Percentiles rank a stretch among this genome's conserved stretches.
phyloP scores from a whole-genome alignment of 2,113 vertebrate species.

The Halcyon malimbica region DNA sequence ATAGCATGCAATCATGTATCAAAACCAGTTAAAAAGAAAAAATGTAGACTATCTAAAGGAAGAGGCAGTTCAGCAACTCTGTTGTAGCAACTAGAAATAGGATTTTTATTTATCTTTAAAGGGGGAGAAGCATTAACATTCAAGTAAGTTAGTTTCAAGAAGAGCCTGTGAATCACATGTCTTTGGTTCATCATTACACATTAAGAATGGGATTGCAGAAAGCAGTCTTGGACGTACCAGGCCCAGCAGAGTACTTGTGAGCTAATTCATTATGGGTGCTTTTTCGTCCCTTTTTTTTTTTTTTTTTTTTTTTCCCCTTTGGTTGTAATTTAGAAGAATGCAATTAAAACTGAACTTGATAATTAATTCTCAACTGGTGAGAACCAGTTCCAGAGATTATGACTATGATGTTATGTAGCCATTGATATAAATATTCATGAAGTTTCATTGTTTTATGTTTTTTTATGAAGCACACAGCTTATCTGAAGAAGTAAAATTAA shows the following conservation, averaged over 20 bases:
- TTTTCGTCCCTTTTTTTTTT: neutral
- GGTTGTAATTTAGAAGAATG: slow-evolving; percentile 79
- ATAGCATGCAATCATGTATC: neutral
- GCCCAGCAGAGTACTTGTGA: slow-evolving; percentile 70
- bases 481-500: slow-evolving; percentile 81
- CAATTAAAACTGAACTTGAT: slow-evolving; percentile 84
- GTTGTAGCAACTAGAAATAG: neutral
- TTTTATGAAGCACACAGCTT: slow-evolving; percentile 76
- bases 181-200: slow-evolving; percentile 60
- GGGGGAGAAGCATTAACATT: neutral
- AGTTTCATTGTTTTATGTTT: slow-evolving; percentile 78
- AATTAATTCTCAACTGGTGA: slow-evolving; percentile 85
- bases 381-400: slow-evolving; percentile 83
- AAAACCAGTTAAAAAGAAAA: neutral
- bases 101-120: neutral
- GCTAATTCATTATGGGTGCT: slow-evolving; percentile 71
- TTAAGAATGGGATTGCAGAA: slow-evolving; percentile 69
- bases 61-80: neutral
- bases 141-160: slow-evolving; percentile 63
- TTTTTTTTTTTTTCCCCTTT: neutral
- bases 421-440: slow-evolving; percentile 86
- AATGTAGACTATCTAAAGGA: neutral
- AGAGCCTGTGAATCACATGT: slow-evolving; percentile 48
- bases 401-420: slow-evolving; percentile 79
- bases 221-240: slow-evolving; percentile 49